Evolutionary conservation across 2,113 vertebrate genomes (phyloP).

Genomic region (Datnioides undecimradiatus): DNA sequence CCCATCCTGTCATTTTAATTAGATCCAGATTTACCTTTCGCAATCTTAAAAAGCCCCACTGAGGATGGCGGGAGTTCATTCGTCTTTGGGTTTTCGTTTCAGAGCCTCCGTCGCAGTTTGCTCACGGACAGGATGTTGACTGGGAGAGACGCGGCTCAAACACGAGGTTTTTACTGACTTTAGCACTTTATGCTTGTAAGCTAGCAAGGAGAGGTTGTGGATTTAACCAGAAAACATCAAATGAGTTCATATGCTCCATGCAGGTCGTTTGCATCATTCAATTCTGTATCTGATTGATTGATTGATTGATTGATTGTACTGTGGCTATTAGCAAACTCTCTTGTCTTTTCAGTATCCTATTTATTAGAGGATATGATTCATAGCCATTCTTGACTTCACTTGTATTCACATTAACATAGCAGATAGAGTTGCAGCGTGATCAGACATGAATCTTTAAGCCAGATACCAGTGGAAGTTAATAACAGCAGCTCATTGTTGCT

Average conservation of each 20-base stretch:
- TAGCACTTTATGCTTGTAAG: not conserved
- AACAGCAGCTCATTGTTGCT: not conserved
- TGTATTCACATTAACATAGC: not conserved
- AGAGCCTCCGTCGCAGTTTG: conserved; percentile 36
- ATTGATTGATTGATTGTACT: not conserved
- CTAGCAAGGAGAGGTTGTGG: not conserved
- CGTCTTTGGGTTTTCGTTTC: conserved; percentile 63
- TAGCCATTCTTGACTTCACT: not conserved
- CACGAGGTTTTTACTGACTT: not conserved
- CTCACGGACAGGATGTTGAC: conserved; percentile 11
- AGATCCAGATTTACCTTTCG: conserved; percentile 68
- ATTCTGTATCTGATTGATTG: not conserved
- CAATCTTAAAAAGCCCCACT: conserved; percentile 65
- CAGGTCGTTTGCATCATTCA: not conserved
- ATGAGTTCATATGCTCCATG: not conserved
- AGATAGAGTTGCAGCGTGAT: not conserved
- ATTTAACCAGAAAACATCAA: not conserved
- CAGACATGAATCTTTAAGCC: not conserved
- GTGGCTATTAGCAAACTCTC: not conserved
- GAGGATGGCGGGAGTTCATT: conserved; percentile 68
- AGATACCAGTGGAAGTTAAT: not conserved
- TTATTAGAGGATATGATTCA: too few relatives aligned
- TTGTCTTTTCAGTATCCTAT: not conserved
- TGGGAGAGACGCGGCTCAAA: conserved; percentile 16
- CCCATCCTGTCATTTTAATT: conserved; percentile 75